A percentile compares a stretch with the other conserved stretches of the same genome.
Evolutionary conservation across 2,113 vertebrate species (phyloP).

Genomic region (Noctilio leporinus): DNA sequence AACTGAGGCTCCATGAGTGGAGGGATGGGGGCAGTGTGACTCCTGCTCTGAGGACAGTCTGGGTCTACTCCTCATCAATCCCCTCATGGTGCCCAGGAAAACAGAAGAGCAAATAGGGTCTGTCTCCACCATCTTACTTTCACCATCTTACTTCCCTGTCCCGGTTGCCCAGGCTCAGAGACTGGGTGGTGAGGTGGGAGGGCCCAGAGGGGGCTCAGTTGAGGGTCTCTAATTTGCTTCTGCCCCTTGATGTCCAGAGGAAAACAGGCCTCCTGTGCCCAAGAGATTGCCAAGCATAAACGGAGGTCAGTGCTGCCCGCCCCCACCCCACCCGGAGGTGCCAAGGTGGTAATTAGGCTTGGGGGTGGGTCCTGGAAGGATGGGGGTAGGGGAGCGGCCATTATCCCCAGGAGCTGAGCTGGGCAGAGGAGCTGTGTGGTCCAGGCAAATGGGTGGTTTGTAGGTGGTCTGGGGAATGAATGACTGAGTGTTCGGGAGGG

Average conservation of each 20-base stretch:
- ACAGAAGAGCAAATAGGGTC: not conserved
- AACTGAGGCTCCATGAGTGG: not conserved
- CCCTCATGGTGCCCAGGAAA: not conserved
- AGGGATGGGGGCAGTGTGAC: not conserved
- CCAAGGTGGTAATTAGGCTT: slow-evolving; percentile 68
- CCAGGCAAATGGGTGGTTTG: slow-evolving; percentile 59
- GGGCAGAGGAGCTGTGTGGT: slow-evolving; percentile 58
- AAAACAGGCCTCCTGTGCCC: slow-evolving; percentile 50
- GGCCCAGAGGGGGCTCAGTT: not conserved
- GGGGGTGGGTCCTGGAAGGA: slow-evolving; percentile 41
- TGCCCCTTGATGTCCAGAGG: slow-evolving; percentile 56
- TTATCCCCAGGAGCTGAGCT: slow-evolving; percentile 47
- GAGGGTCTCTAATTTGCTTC: slow-evolving; percentile 69
- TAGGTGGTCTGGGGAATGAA: slow-evolving; percentile 65
- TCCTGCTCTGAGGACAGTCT: not conserved
- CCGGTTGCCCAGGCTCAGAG: not conserved
- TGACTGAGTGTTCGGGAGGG: slow-evolving; percentile 36
- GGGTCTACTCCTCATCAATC: not conserved
- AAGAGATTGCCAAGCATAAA: slow-evolving; percentile 54
- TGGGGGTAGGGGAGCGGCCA: slow-evolving; percentile 23
- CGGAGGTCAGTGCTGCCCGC: slow-evolving; percentile 53
- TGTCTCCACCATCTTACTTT: not conserved
- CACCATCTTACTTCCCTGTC: not conserved
- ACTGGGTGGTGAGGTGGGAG: not conserved
- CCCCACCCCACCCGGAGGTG: slow-evolving; percentile 11